These are phyloP conservation scores for Nipponia nippon DNA, from an alignment of 2,113 vertebrate species.

Conservation along the genomic window DNA sequence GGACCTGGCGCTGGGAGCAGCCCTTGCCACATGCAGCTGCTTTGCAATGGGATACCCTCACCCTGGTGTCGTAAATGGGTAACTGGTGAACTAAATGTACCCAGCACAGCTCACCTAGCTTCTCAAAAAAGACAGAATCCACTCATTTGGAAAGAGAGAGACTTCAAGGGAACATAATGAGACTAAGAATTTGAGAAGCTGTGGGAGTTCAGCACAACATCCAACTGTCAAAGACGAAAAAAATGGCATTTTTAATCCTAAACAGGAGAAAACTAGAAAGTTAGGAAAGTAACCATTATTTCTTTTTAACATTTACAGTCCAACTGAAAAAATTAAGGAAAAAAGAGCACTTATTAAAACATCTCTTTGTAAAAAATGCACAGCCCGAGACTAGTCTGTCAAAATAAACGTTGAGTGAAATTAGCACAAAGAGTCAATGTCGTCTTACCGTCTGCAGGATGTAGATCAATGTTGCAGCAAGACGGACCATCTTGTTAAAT, in stretches of 20 bases:
- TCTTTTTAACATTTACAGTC: neutral
- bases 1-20: no score
- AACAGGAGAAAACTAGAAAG: neutral
- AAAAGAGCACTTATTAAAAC: neutral
- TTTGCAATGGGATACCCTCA: neutral
- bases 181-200: neutral
- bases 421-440: neutral
- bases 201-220: neutral
- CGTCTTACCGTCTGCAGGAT: conserved; percentile 78
- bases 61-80: neutral
- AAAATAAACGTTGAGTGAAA: neutral
- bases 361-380: neutral
- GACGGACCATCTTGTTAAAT: conserved; percentile 79
- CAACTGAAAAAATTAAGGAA: neutral
- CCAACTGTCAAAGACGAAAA: neutral
- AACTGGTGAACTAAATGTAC: neutral
- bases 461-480: conserved; percentile 80
- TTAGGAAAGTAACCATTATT: neutral
- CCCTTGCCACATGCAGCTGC: neutral
- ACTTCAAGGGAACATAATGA: neutral
- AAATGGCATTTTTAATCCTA: neutral
- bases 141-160: neutral
- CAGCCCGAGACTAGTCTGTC: neutral
- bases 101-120: neutral
- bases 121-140: neutral